A percentile compares a stretch with the other conserved stretches of the same genome.
These are phyloP conservation scores for Drosophila niveifrons DNA, from an alignment of 2,888 invertebrate genomes.

Conservation along the genomic window DNA sequence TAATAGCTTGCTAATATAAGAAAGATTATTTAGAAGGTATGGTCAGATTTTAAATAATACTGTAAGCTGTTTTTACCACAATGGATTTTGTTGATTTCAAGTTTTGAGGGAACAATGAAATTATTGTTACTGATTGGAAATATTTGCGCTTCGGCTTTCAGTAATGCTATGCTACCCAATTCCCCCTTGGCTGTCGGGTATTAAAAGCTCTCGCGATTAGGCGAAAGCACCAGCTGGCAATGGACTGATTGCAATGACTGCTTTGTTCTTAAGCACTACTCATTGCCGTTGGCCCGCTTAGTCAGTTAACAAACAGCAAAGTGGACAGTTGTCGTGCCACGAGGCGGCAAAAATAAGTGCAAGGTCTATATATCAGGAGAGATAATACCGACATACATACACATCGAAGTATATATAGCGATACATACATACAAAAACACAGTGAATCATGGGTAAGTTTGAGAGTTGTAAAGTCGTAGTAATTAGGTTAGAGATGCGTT, in stretches of 20 bases:
- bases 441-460: conserved; percentile 58
- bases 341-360: conserved; percentile 4
- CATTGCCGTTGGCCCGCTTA: conserved; percentile 3
- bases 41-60: too few species aligned
- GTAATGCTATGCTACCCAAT: background rate
- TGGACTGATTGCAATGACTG: background rate
- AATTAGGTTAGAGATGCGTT: background rate
- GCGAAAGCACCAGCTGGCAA: background rate
- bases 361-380: conserved; percentile 2
- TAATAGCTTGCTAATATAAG: too few species aligned
- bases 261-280: conserved; percentile 16
- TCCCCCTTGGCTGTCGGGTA: background rate
- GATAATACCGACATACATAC: conserved; percentile 2
- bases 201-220: conserved; percentile 22
- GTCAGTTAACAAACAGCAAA: conserved; percentile 17
- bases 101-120: too few species aligned
- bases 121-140: too few species aligned
- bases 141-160: too few species aligned
- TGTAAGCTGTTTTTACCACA: too few species aligned
- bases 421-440: conserved; percentile 17
- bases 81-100: too few species aligned
- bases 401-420: background rate
- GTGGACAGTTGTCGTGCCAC: conserved; percentile 12
- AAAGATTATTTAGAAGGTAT: too few species aligned
- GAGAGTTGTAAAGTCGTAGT: background rate